Base-by-base conservation (phyloP, 2,888 invertebrate species). In the Charanyca ferruginea region DNA sequence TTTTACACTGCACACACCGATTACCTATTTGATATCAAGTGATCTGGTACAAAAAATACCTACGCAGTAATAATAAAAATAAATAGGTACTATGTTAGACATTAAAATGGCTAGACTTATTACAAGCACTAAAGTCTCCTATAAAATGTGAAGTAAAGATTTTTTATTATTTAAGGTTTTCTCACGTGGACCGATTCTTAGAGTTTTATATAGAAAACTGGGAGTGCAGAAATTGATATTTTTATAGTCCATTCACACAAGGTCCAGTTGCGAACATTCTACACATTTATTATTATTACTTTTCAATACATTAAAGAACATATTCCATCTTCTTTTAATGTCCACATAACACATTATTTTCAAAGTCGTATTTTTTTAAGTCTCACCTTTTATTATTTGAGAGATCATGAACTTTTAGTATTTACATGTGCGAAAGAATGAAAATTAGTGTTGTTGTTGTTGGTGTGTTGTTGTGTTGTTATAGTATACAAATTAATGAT, bases 211-310 rank as follows among this genome's bases (percentile, higher is more conserved):
- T 48, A 20, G 64, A 60, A 65, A 18, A 25, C 47, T 22, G 25
- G 41, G 18, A 54, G 8, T 45, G 4, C 2, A 38, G 20, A 54
- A 60, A 72, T 71, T 71, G 20, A 70, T 69, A 74, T 75, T 79
- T 79, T 80, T 80, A 80, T 75, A 54, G 64, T 42, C 59, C 38
- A 48, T 73, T 16, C 16, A n/a, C 49, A 44, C 61, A n/a, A n/a
- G 72, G 53, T 75, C 62, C 63, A 60, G 58, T 61, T 35, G 25
- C 42, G 16, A 53, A 45, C 25, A 72, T 52, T 60, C 25, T 41
- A 45, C 13, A 45, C 23, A 20, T 74, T 74, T 71, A 76, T 58
- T 66, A 35, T 63, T 63, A 81, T 76, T 52, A 55, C 16, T 55
- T 72, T 74, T 65, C 60, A 63, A 64, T 70, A 64, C 52, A 32